Base-by-base conservation (phyloP, 2,113 vertebrate genomes). In the Odontesthes bonariensis region DNA sequence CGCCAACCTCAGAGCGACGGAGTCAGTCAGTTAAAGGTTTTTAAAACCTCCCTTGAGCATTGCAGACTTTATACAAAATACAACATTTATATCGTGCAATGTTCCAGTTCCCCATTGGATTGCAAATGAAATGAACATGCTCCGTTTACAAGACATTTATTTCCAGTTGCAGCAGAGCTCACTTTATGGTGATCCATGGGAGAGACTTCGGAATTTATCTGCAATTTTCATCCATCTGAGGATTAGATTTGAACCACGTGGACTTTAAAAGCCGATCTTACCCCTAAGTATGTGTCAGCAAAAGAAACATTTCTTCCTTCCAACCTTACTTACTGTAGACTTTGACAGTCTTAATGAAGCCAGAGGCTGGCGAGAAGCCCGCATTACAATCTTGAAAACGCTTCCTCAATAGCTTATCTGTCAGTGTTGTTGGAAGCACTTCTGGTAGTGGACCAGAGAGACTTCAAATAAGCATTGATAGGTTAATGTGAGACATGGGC, bases 401-500 rank as follows among this genome's bases (percentile, higher is more conserved):
- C 16, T 60, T 56, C 23, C 6, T 49, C 17, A 52, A 20, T 59
- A 59, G 46, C 5, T 66, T 55, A 33, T 40, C 40, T 52, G 42
- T 11, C 57, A 52, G 52, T 56, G 40, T 23, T 0, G 0, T 51
- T 46, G 33, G 57, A 27, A 27, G 27, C 3, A 27, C 27, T 46
- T 56, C 42, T 69, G 23, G 19, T 33, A 5, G 62, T 47, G 33
- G 32, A 55, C 13, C 62, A 54, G 23, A 11, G 22, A 42, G 19
- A 57, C 38, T 63, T 56, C 22, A 75, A 72, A 72, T 63, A 51
- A 63, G 35, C 51, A 55, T 71, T 67, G 67, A 9, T 58, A 51
- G 23, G 20, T 76, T 49, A 47, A 62, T 49, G 51, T 58, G 35
- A 77, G 20, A 10, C 35, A 38, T 38, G 35, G 5, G 5, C 35